Conservation (phyloP, 1,140 invertebrate species). For the Eciton burchellii region DNA sequence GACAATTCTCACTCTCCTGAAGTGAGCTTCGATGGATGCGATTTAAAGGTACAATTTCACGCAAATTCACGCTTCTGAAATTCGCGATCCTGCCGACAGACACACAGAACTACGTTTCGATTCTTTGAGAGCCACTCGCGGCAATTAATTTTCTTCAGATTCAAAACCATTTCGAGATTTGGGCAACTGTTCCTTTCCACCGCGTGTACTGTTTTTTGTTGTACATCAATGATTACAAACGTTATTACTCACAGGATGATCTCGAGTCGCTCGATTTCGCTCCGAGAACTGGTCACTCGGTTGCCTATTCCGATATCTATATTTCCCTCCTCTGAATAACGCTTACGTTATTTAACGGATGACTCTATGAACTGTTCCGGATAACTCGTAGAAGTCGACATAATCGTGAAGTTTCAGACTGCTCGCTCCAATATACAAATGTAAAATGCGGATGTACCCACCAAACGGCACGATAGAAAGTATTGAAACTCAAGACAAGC, state of each 20-base stretch:
- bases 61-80: too few relatives aligned
- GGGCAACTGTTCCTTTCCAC: background rate
- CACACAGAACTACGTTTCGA: too few relatives aligned
- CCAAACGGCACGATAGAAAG: too few relatives aligned
- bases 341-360: constrained; percentile 79
- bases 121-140: too few relatives aligned
- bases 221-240: background rate
- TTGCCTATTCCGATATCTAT: background rate
- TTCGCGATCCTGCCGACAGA: background rate
- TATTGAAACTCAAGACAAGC: too few relatives aligned
- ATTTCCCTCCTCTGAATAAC: background rate
- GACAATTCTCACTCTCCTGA: too few relatives aligned
- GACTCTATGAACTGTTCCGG: constrained; percentile 64
- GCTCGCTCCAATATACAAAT: background rate
- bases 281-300: background rate
- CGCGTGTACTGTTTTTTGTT: too few relatives aligned
- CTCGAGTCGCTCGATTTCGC: background rate
- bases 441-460: too few relatives aligned
- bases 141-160: too few relatives aligned
- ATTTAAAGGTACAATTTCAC: too few relatives aligned
- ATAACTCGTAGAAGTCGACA: constrained; percentile 57
- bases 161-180: background rate
- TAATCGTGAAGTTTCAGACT: constrained; percentile 49
- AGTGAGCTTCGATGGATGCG: background rate
- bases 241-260: constrained; percentile 11